These are phyloP conservation scores for Polietes domitor DNA, from an alignment of 2,888 invertebrate genomes.

Conservation along the genomic window DNA sequence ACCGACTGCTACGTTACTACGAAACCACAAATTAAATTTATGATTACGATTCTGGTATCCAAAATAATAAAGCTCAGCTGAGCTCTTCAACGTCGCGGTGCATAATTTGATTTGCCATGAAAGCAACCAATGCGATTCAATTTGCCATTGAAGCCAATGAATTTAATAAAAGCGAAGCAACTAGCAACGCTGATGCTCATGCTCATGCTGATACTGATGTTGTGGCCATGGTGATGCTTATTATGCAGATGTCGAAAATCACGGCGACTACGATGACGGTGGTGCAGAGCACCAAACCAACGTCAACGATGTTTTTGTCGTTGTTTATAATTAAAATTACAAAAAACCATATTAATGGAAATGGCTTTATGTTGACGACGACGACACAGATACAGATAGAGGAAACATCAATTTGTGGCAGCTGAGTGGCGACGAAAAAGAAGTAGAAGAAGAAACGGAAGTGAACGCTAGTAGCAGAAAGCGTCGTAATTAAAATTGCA, in stretches of 20 bases:
- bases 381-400: not conserved
- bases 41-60: not conserved
- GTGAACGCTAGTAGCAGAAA: not conserved
- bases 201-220: not conserved
- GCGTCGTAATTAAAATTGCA: not conserved
- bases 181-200: not conserved
- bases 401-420: not conserved
- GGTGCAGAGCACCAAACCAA: not conserved
- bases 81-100: not conserved
- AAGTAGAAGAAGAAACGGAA: not conserved
- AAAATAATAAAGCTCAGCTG: constrained; percentile 9
- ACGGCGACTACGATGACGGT: not conserved
- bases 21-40: constrained; percentile 3
- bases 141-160: not conserved
- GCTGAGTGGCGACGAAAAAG: not conserved
- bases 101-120: not conserved
- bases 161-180: not conserved
- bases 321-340: constrained; percentile 2
- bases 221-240: not conserved
- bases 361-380: not conserved
- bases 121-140: constrained; percentile 2
- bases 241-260: not conserved
- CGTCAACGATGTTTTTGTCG: not conserved
- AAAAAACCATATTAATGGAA: not conserved
- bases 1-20: not conserved